These are phyloP conservation scores for Hippoglossus hippoglossus DNA, from an alignment of 2,797 vertebrate species.

Conservation along the genomic window DNA sequence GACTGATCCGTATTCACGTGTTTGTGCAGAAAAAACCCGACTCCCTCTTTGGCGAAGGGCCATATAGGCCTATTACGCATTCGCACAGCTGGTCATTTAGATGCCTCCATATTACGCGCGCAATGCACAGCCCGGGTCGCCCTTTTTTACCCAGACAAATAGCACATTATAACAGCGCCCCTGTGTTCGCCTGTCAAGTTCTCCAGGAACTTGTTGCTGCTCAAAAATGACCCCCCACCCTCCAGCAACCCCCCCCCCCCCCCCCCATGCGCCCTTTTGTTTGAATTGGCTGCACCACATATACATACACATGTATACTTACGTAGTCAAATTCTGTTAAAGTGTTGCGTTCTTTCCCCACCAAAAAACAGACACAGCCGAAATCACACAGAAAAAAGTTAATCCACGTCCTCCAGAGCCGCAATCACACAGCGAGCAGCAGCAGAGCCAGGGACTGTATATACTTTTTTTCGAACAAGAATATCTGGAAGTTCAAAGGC, in stretches of 20 bases:
- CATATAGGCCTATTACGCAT: conserved; percentile 79
- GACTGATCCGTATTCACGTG: conserved; percentile 69
- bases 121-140: conserved; percentile 78
- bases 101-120: conserved; percentile 35
- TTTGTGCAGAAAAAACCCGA: conserved; percentile 61
- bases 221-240: conserved; percentile 34
- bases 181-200: conserved; percentile 73
- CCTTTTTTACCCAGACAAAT: conserved; percentile 51
- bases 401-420: conserved; percentile 73
- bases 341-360: conserved; percentile 52
- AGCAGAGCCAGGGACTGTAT: conserved; percentile 14
- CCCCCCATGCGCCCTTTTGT: background rate
- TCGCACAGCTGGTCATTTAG: conserved; percentile 77
- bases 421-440: conserved; percentile 28
- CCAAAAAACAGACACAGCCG: conserved; percentile 39
- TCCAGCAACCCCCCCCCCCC: no score
- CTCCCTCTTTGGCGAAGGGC: conserved; percentile 68
- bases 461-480: conserved; percentile 68
- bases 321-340: conserved; percentile 73
- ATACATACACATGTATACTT: conserved; percentile 72
- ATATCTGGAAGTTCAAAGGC: conserved; percentile 80
- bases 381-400: conserved; percentile 59
- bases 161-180: conserved; percentile 60
- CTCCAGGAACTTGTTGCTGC: conserved; percentile 92
- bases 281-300: conserved; percentile 20